Evolutionary conservation across 2,113 vertebrate genomes (phyloP).

Genomic region (Genyomyrus donnyi): DNA sequence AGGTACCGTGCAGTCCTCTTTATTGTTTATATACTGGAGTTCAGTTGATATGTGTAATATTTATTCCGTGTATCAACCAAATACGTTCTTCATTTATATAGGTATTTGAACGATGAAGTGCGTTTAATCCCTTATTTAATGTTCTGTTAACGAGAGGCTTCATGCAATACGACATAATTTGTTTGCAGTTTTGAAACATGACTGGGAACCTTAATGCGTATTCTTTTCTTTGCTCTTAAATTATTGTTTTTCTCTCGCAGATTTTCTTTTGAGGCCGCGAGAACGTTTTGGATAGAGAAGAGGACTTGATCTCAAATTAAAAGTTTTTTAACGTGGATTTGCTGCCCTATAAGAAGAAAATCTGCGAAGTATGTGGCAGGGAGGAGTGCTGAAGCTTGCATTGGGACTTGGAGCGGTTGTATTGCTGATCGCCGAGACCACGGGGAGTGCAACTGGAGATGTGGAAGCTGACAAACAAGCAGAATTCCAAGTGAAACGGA

Average conservation of each 20-base stretch:
- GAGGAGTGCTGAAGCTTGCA: conserved; percentile 67
- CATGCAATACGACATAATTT: not conserved
- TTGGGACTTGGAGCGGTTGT: conserved; percentile 68
- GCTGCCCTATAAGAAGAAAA: conserved; percentile 23
- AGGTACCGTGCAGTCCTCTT: conserved; percentile 18
- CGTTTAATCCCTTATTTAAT: conserved; percentile 29
- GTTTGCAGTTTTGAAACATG: conserved; percentile 12
- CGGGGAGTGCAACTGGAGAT: conserved; percentile 47
- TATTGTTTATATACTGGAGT: not conserved
- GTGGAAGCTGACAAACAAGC: conserved; percentile 49
- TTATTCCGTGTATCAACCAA: not conserved
- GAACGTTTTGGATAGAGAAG: conserved; percentile 51
- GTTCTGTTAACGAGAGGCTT: conserved; percentile 24
- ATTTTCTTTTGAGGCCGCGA: not conserved
- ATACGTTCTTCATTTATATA: not conserved
- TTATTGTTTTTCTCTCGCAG: conserved; percentile 9
- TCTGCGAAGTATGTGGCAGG: conserved; percentile 59
- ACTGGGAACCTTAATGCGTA: not conserved
- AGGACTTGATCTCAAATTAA: conserved; percentile 31
- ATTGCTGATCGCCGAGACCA: conserved; percentile 55
- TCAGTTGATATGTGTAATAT: not conserved
- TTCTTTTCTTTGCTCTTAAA: conserved; percentile 9
- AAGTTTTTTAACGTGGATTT: conserved; percentile 1
- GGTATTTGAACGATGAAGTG: not conserved
- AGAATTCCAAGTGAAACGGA: conserved; percentile 68